A percentile compares a stretch with the other conserved stretches of the same genome.
Conservation (phyloP, 1,140 invertebrate genomes). For the Saccostrea cuccullata region DNA sequence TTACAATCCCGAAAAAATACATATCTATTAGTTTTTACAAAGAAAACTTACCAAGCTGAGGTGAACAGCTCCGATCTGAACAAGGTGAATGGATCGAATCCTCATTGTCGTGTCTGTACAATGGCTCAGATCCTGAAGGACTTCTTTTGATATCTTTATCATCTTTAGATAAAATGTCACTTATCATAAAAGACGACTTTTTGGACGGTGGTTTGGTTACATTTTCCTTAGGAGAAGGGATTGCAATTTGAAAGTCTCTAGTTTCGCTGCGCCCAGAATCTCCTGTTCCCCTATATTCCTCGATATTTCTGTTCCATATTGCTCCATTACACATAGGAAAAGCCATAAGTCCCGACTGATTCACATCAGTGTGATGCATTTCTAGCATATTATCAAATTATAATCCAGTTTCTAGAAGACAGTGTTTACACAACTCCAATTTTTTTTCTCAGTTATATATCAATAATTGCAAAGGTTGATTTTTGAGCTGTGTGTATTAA, state of each 20-base stretch:
- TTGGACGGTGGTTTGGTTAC: background rate
- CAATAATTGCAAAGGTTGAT: background rate
- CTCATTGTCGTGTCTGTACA: background rate
- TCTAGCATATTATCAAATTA: background rate
- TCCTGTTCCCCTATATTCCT: background rate
- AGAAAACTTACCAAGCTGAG: background rate
- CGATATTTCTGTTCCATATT: constrained; percentile 22
- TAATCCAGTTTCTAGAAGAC: background rate
- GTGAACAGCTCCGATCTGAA: background rate
- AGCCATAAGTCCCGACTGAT: background rate
- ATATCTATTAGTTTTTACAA: background rate
- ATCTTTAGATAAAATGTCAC: constrained; percentile 17
- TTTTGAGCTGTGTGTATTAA: background rate
- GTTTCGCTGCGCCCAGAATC: background rate
- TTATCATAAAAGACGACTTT: constrained; percentile 13
- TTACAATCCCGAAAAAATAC: background rate
- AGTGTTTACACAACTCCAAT: background rate
- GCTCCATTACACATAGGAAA: background rate
- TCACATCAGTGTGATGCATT: background rate
- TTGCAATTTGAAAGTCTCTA: background rate
- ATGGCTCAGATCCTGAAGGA: background rate
- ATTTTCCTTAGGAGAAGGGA: background rate
- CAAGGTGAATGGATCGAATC: background rate
- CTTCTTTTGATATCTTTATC: background rate
- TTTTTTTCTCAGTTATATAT: background rate